Evolutionary conservation across 2,888 invertebrate genomes (phyloP).

Genomic region (Xestia xanthographa): DNA sequence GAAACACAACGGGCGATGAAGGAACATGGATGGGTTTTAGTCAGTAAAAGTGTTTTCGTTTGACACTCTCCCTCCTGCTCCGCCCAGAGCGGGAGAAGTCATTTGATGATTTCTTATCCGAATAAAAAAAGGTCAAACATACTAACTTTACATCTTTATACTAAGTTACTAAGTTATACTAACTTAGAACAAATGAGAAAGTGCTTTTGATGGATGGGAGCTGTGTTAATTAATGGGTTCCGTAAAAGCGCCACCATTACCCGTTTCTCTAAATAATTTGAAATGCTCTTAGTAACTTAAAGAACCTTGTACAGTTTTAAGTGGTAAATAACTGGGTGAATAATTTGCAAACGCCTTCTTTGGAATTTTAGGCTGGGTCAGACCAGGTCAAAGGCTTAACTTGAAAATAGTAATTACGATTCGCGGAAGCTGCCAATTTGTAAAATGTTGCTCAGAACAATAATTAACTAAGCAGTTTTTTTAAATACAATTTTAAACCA

Average conservation of each 20-base stretch:
- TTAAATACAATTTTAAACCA: not conserved
- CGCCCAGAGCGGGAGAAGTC: no score
- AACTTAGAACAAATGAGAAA: slow-evolving; percentile 1
- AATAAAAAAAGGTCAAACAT: no score
- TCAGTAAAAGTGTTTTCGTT: no score
- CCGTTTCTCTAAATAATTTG: not conserved
- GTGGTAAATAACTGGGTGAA: not conserved
- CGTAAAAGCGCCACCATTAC: slow-evolving; percentile 1
- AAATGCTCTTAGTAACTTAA: not conserved
- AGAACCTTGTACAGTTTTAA: not conserved
- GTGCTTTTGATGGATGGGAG: not conserved
- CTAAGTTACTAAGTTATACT: no score
- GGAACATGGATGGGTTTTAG: no score
- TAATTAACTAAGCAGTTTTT: not conserved
- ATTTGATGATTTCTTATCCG: no score
- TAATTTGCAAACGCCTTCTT: not conserved
- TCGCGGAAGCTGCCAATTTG: not conserved
- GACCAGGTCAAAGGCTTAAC: not conserved
- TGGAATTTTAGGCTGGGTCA: not conserved
- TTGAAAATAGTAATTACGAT: not conserved
- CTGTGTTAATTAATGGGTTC: slow-evolving; percentile 5
- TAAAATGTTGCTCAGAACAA: not conserved
- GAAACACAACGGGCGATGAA: no score
- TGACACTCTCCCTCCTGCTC: no score
- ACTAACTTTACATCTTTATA: not conserved